Evolutionary conservation across 2,797 vertebrate genomes (phyloP).

Genomic region (Varecia variegata): DNA sequence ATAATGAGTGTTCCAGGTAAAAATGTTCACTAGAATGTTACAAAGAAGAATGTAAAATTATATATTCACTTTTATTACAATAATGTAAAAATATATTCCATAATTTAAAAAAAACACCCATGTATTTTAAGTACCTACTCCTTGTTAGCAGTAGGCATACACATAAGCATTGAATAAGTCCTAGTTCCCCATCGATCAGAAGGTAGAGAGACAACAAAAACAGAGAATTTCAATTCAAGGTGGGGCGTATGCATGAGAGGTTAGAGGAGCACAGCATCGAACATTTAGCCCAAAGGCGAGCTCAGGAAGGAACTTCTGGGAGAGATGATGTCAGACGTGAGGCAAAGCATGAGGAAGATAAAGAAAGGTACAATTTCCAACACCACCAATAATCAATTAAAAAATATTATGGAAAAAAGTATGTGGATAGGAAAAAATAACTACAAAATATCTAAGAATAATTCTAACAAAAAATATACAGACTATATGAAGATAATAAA

Average conservation of each 20-base stretch:
- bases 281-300: neutral
- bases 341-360: neutral
- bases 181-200: rapidly evolving
- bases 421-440: neutral
- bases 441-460: neutral
- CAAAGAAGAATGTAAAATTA: neutral
- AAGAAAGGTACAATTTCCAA: neutral
- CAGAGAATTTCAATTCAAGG: neutral
- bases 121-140: neutral
- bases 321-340: neutral
- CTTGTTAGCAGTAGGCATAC: neutral
- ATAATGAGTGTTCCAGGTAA: neutral
- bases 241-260: neutral
- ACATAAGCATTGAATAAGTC: neutral
- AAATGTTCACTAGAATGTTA: neutral
- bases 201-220: neutral
- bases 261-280: neutral
- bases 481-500: neutral
- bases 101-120: neutral
- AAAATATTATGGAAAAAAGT: neutral
- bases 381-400: neutral
- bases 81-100: neutral
- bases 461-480: neutral
- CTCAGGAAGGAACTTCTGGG: neutral
- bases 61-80: neutral